Evolutionary conservation across 1,140 invertebrate species (phyloP).

Genomic region (Berghia stephanieae): DNA sequence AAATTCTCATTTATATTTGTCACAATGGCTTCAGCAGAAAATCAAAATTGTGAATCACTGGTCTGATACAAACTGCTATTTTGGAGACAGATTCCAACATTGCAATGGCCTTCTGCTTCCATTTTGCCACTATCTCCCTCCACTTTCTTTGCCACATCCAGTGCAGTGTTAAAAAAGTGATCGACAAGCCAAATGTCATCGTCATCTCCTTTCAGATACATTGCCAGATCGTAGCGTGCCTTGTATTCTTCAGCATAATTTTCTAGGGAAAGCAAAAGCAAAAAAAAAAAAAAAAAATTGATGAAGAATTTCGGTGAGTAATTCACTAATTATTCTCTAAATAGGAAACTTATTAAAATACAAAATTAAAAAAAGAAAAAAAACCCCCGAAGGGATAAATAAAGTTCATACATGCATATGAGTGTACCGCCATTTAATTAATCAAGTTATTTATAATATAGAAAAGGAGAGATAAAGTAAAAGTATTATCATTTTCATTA

Average conservation of each 20-base stretch:
- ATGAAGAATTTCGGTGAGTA: no score
- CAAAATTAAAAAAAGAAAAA: no score
- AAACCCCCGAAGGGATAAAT: no score
- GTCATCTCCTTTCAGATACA: constrained; percentile 54
- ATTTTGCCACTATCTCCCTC: constrained; percentile 48
- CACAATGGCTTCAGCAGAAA: no score
- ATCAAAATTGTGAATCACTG: no score
- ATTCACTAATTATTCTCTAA: no score
- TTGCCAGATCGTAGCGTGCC: constrained; percentile 53
- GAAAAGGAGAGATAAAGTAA: neutral
- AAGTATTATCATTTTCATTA: neutral
- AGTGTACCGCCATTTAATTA: no score
- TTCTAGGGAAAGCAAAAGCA: no score
- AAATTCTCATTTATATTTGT: no score
- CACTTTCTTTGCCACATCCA: constrained; percentile 48
- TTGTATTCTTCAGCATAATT: constrained; percentile 51
- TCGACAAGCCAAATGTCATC: constrained; percentile 65
- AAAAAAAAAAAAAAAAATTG: constrained; percentile 31
- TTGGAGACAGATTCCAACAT: constrained; percentile 61
- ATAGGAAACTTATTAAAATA: no score
- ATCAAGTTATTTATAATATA: no score
- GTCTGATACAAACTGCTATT: constrained; percentile 60
- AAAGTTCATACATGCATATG: no score
- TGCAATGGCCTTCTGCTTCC: constrained; percentile 60
- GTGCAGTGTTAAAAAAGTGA: constrained; percentile 62